These are phyloP conservation scores for Onychomys torridus DNA, from an alignment of 2,797 vertebrate genomes.

Conservation along the genomic window DNA sequence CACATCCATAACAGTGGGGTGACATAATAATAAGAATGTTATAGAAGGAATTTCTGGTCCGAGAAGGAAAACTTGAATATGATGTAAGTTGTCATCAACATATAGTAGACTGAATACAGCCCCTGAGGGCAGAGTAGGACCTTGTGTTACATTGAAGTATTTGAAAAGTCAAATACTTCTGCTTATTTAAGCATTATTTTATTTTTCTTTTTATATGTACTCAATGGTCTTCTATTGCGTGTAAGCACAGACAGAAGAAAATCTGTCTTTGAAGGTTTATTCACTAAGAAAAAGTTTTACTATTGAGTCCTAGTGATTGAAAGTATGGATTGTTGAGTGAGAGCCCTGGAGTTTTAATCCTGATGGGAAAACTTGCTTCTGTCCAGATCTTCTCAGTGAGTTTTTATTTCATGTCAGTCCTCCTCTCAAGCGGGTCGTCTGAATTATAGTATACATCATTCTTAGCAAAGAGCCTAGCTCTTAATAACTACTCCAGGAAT, in stretches of 20 bases:
- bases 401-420: accelerated
- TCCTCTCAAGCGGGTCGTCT: background rate
- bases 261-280: background rate
- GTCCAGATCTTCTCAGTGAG: accelerated
- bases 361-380: no score
- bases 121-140: background rate
- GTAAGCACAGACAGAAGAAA: background rate
- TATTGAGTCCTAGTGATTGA: background rate
- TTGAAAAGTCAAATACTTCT: slow-evolving; percentile 40
- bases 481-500: background rate
- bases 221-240: background rate
- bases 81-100: background rate
- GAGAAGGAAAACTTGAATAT: background rate
- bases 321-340: background rate
- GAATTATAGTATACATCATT: background rate
- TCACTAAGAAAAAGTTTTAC: background rate
- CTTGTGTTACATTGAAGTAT: background rate
- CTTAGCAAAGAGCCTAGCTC: background rate
- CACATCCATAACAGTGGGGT: background rate
- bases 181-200: background rate
- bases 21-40: background rate
- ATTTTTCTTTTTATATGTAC: background rate
- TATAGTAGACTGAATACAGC: background rate
- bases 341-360: background rate
- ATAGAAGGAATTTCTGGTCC: background rate